Base-by-base conservation (phyloP, 2,113 vertebrate genomes). In the Numida meleagris region DNA sequence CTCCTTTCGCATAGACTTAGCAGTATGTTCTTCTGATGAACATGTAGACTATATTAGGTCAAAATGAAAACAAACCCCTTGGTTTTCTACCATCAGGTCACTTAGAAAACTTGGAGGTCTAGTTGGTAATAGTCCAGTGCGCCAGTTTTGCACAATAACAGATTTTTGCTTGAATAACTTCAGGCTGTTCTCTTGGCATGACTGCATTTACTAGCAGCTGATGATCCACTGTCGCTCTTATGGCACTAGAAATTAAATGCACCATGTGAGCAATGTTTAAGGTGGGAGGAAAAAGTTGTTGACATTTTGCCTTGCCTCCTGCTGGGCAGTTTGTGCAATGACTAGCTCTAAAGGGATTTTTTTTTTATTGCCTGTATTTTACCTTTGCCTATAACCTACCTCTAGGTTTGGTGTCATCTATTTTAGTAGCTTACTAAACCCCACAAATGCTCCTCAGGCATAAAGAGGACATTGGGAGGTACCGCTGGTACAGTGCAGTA, bases 311-410 rank as follows among this genome's bases (percentile, higher is more conserved):
- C 65, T 92, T 89, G 93, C 82, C 66, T 88, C 61, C 79, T 93
- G 85, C 95, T 83, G 83, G 93, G 81, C 86, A 80, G 93, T 97
- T 93, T 94, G 10, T 92, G 89, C 94, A 89, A 65, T 96, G 90
- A 89, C 76, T 75, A 55, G 68, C 90, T 90, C 70, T 92, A 94
- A 96, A 94, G 95, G 91, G 94, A 90, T 57, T 85, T 89, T 96
- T 87, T 1, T 51, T 53, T 85, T 89, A 95, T 87, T 95, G 75
- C 89, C 93, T 92, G 81, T 96, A 89, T 96, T 68, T 96, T 96
- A 91, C 86, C 94, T 79, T 97, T 96, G 95, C 96, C 95, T 96
- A 88, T 96, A 97, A 96, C 95, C 96, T 98, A 97, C 97, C 96
- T 97, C 98, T 97, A 95, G 94, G 95, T 97, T 97, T 92, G 92